Base-by-base conservation (phyloP, 2,797 vertebrate genomes). In the Huso huso region DNA sequence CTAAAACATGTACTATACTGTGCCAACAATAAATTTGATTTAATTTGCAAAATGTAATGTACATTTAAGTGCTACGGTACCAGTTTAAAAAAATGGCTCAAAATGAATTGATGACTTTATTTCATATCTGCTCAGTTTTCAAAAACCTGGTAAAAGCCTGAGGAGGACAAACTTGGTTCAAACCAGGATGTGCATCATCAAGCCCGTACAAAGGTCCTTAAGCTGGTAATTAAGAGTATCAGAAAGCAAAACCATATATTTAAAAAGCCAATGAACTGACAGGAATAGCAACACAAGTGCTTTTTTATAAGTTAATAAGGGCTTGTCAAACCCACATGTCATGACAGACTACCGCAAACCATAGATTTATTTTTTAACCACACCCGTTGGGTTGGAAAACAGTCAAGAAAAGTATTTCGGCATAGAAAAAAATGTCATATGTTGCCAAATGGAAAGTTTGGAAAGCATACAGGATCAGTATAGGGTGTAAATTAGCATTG, bases 261-360 rank as follows among this genome's bases (percentile, higher is more conserved):
- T 90, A 86, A 50, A 66, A 70, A 67, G 69, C 74, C 81, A 78
- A 76, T 69, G 74, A 76, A 66, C 53, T 57, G 74, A 81, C 86
- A 79, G 78, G 78, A 88, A 89, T 89, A 88, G 79, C 73, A 66
- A 63, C 72, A 65, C 73, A 74, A 81, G 75, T 75, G 73, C 72
- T 51, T 69, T 83, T 83, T 81, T 77, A 83, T 82, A 78, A 84
- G 78, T 84, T 86, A 90, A 85, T 86, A 75, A 83, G 74, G 75
- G 82, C 78, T 81, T 84, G 75, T 78, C 76, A 73, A 76, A 79
- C 70, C 74, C 75, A 74, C 77, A 82, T 75, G 74, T 81, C 81
- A 82, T 64, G 59, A 68, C 62, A 64, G 62, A 61, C 69, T 65
- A 63, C 69, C 23, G 67, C 61, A 66, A 71, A 72, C 67, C 64